Conservation (phyloP, 2,113 vertebrate species). For the Gadus chalcogrammus region DNA sequence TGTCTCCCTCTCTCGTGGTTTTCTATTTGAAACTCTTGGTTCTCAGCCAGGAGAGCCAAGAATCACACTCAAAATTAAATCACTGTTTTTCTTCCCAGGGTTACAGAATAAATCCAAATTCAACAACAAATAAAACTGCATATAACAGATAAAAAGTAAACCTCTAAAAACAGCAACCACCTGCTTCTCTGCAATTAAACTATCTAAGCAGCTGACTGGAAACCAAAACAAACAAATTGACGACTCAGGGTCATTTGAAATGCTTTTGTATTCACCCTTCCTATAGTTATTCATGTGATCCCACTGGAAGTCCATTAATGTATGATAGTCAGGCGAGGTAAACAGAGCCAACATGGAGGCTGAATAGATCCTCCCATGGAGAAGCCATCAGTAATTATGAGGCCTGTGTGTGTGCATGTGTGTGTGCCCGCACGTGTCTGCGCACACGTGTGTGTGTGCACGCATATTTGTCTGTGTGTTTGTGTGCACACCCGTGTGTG, state of each 20-base stretch:
- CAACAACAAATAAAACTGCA: no score
- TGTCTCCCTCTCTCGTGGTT: neutral
- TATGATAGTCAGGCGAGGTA: conserved; percentile 41
- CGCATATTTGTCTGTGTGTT: no score
- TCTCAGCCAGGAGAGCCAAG: no score
- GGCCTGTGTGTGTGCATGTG: neutral
- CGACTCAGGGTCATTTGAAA: conserved; percentile 16
- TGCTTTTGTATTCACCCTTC: neutral
- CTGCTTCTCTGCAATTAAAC: no score
- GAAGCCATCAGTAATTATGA: conserved; percentile 52
- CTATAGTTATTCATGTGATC: conserved; percentile 18
- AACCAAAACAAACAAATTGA: neutral
- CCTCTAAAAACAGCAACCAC: conserved; percentile 3
- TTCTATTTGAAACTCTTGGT: no score
- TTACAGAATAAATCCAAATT: no score
- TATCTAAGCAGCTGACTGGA: neutral
- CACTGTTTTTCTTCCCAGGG: no score
- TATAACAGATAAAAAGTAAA: neutral
- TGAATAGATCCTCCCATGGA: conserved; percentile 46
- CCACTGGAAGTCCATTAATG: conserved; percentile 10
- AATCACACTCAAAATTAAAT: no score
- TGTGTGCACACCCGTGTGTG: no score
- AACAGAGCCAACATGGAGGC: conserved; percentile 41
- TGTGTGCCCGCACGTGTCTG: no score
- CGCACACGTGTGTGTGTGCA: no score